Base-by-base conservation (phyloP, 2,113 vertebrate genomes). In the Nannobrachium achirus region DNA sequence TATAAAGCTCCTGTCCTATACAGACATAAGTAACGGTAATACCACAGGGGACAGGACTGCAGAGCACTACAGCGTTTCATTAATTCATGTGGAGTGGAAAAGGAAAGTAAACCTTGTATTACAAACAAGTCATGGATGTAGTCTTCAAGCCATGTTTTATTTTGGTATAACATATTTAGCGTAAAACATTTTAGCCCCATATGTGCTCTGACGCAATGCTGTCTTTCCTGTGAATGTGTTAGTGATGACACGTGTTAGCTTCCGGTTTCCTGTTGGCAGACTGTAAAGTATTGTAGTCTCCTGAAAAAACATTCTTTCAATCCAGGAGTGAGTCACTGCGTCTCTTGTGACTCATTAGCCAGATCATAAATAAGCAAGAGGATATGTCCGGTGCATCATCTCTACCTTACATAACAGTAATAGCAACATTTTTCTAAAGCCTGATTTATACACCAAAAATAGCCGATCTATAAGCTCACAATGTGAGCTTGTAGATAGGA, bases 71-170 rank as follows among this genome's bases (percentile, higher is more conserved):
- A 60, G 7, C 38, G 9, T 79, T 56, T 90, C 45, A 81, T 64
- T 87, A 85, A 89, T 89, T 86, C 48, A 86, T 89, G 66, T 38
- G 39, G 46, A 20, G 65, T 33, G 25, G 45, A 46, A 60, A 13
- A 71, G 16, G 16, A 33, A 75, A 73, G 67, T 63, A n/a, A 1
- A 20, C 41, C 38, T 33, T 56, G 65, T 64, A 72, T 80, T 81
- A 78, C 67, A 66, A 38, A 56, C 15, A 53, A 53, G 56, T 11
- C 11, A 38, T 18, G 55, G 66, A 67, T 49, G 57, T n/a, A 53
- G 40, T 46, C 33, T 53, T 55, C 63, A 66, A 69, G 40, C 14
- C 52, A 8, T 20, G n/a, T 60, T 71, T 57, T n/a, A 11, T 59
- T 73, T 66, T 44, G 20, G n/a, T 55, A 49, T 16, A 66, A 72